Evolutionary conservation across 1,140 invertebrate species (phyloP), one percentile per base, ranked within the genome.

Genomic region (Daktulosphaira vitifoliae): DNA sequence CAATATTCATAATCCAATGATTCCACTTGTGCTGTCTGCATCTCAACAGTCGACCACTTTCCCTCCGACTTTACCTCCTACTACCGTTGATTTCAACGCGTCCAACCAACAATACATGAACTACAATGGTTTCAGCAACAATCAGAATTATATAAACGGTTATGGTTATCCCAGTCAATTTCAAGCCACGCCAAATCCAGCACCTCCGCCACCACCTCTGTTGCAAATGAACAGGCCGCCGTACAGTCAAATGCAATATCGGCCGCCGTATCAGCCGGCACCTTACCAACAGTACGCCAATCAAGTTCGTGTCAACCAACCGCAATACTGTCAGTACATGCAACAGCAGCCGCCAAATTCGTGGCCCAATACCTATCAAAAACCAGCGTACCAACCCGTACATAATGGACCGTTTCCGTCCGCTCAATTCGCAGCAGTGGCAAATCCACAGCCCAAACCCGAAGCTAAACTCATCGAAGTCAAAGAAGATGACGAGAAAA

Each of bases 401-500:
- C 56, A 62, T 15, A 62, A 62, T 33, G 16, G 39, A 46, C 42
- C 26, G 46, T 62, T 62, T 22, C 56, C 56, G 26, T 16, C 56
- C 2, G n/a, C 42, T 4, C 56, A 62, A 16, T 62, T 62, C 46
- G 53, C 44, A 16, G 15, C 56, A 20, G 56, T 62, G 13, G 6
- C 56, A 20, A 62, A n/a, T 33, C 42, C 56, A 33, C 56, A 46
- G 22, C 39, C 39, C 15, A 62, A 62, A 33, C 42, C 56, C 3
- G 56, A 62, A 62, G 56, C 56, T 7, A 62, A 62, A 33, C 7
- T 62, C 29, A 25, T 62, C 3, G 56, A 62, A 46, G 29, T 33
- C 29, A 62, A 62, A 1, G 56, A 62, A 62, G 56, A 62, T 9
- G 56, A 62, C 9, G 56, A 62, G 25, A 62, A 62, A 33, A 62